Conservation (phyloP, 2,113 vertebrate species). For the Brachypteracias leptosomus region DNA sequence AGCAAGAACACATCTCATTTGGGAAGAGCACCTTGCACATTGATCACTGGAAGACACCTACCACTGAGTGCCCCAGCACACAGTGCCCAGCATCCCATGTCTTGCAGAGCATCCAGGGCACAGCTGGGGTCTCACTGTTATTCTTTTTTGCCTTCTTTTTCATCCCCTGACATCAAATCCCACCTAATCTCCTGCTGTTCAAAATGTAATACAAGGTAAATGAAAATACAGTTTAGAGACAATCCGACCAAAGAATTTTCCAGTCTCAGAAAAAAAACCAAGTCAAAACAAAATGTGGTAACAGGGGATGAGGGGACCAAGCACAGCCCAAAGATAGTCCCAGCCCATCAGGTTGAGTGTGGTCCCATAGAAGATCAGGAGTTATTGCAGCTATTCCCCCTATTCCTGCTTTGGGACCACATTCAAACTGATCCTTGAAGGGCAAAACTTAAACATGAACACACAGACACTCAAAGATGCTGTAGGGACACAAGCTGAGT, state of each 20-base stretch:
- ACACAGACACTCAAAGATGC: accelerated
- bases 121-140: no score
- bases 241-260: neutral
- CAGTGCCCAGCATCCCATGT: no score
- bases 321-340: neutral
- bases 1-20: neutral
- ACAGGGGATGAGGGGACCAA: neutral
- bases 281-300: neutral
- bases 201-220: neutral
- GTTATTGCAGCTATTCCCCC: neutral
- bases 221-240: neutral
- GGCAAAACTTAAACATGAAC: accelerated
- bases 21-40: neutral
- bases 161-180: neutral
- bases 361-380: neutral
- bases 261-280: neutral
- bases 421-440: neutral
- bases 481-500: neutral
- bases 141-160: neutral
- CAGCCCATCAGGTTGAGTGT: neutral
- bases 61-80: neutral
- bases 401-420: neutral
- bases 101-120: neutral
- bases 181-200: neutral
- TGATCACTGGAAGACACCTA: neutral